A percentile compares a stretch with the other conserved stretches of the same genome.
phyloP scores from a whole-genome alignment of 2,113 vertebrate genomes.

The Lagenorhynchus albirostris region DNA sequence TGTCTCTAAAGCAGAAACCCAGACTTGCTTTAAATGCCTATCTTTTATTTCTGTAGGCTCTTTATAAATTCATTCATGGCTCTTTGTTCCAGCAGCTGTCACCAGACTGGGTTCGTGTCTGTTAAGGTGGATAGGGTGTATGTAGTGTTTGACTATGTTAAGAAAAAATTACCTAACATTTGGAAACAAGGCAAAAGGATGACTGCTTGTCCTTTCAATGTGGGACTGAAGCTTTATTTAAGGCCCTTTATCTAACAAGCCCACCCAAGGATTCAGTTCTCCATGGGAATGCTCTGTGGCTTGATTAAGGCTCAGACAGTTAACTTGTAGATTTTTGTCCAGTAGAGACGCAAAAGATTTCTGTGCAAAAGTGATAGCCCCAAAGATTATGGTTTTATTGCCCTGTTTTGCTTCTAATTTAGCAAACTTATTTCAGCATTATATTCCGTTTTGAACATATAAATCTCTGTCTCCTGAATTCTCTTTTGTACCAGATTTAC shows the following conservation, averaged over 20 bases:
- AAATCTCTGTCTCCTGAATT: constrained; percentile 26
- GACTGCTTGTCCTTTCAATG: not conserved
- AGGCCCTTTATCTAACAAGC: not conserved
- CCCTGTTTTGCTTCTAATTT: constrained; percentile 20
- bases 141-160: not conserved
- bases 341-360: constrained; percentile 31
- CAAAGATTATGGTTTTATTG: not conserved
- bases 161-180: constrained; percentile 25
- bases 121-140: not conserved
- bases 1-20: not conserved
- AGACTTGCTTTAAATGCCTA: not conserved
- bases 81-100: not conserved
- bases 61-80: not conserved
- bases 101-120: not conserved
- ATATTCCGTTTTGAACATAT: constrained; percentile 6
- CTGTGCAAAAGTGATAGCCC: not conserved
- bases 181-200: constrained; percentile 37
- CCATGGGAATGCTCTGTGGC: not conserved
- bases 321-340: constrained; percentile 11
- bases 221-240: constrained; percentile 9
- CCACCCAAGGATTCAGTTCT: not conserved
- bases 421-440: constrained; percentile 15
- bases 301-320: constrained; percentile 18
- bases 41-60: not conserved
- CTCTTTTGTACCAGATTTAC: constrained; percentile 8